These are phyloP conservation scores for Trissolcus brochymenae DNA, from an alignment of 2,888 invertebrate species.

Conservation along the genomic window DNA sequence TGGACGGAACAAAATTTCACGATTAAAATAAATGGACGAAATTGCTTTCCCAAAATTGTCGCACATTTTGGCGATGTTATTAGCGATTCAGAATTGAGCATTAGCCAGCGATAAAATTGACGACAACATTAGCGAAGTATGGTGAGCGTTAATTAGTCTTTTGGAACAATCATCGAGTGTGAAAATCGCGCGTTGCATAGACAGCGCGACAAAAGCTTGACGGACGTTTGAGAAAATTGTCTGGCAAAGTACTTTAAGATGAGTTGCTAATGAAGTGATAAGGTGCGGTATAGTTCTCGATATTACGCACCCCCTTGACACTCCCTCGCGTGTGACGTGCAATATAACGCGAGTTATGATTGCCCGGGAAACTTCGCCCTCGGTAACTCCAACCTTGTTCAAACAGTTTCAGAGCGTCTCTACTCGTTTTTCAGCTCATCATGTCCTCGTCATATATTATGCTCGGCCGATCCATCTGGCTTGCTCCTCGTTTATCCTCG, in stretches of 20 bases:
- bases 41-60: too few species aligned
- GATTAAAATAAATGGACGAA: too few species aligned
- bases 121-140: conserved; percentile 4
- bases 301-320: conserved; percentile 49
- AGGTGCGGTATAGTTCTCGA: conserved; percentile 47
- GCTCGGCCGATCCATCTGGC: conserved; percentile 14
- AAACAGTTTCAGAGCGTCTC: conserved; percentile 37
- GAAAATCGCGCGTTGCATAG: conserved; percentile 25
- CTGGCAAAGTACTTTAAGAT: conserved; percentile 50
- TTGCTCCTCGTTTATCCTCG: conserved; percentile 35
- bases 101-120: not conserved
- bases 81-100: too few species aligned
- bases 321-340: conserved; percentile 46
- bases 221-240: conserved; percentile 49
- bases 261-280: conserved; percentile 57
- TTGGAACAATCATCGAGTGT: conserved; percentile 20
- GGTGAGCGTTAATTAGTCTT: conserved; percentile 3
- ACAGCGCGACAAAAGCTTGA: conserved; percentile 41
- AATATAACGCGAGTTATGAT: conserved; percentile 57
- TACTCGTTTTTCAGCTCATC: conserved; percentile 34
- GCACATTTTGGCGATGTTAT: too few species aligned
- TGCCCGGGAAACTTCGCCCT: conserved; percentile 55
- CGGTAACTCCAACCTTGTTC: conserved; percentile 52
- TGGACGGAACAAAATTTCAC: too few species aligned
- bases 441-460: conserved; percentile 34